Evolutionary conservation across 2,797 vertebrate genomes (phyloP), one percentile per base, ranked within the genome.

Genomic region (Manis javanica): DNA sequence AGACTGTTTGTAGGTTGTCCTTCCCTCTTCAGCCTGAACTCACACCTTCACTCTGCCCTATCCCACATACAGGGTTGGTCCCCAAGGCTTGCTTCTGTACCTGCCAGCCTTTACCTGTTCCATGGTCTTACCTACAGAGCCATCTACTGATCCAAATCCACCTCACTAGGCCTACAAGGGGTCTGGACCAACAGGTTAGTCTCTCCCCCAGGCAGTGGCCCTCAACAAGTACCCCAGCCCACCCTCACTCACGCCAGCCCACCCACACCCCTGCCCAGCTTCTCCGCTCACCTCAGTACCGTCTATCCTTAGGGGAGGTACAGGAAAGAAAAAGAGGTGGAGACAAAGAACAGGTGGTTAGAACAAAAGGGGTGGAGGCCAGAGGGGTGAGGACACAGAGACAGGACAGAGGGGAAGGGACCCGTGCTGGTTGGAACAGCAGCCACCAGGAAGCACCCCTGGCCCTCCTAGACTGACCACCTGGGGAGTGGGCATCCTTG

Each of bases 261-360:
- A 19, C 97, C 98, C 96, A 88, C 57, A 97, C 96, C 95, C 90
- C 91, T 77, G 97, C 97, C 98, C 61, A 23, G 85, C 95, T 96
- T 97, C 82, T 98, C 96, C 84, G 98, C 99, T 99, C 99, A 99
- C 99, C 99, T 99, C 98, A 99, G 98, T 98, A 99, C 98, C 98
- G 99, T 98, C 99, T 99, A 99, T 99, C 99, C 99, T 98, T 99
- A 98, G 99, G 99, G 96, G 99, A 99, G 98, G 98, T 98, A 99
- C 97, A 98, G 97, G 98, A 98, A 97, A 97, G 98, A 98, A 98
- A 98, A 98, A 98, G 98, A 99, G 98, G 98, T 97, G 98, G 98
- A 98, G 98, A 99, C 98, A 99, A 98, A 98, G 98, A 98, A 98
- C 97, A 98, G 94, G 97, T 98, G 98, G 98, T 98, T 99, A 99